A percentile compares a stretch with the other conserved stretches of the same genome.
phyloP scores from a whole-genome alignment of 2,113 vertebrate genomes.

The Pavo muticus region DNA sequence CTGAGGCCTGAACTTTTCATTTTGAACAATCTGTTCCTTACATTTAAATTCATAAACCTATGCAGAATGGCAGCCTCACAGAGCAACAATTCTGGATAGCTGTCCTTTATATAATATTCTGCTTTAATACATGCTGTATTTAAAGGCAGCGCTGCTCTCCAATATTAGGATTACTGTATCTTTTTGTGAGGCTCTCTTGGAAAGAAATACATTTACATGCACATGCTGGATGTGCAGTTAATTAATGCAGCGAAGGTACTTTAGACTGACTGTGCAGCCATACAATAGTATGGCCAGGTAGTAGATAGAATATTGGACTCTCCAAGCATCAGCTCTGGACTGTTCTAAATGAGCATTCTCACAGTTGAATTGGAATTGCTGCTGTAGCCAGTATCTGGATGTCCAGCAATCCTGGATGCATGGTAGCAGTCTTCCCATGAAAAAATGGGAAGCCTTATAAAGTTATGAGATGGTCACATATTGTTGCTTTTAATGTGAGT shows the following conservation, averaged over 20 bases:
- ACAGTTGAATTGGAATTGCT: background rate
- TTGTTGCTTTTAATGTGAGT: background rate
- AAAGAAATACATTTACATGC: background rate
- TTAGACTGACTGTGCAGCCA: background rate
- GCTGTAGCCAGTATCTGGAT: background rate
- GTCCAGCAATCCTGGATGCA: background rate
- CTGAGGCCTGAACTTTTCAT: background rate
- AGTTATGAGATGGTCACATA: background rate
- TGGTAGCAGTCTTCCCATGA: background rate
- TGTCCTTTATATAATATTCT: fast-evolving
- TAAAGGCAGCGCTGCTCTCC: background rate
- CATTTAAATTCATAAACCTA: background rate
- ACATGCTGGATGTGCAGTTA: background rate
- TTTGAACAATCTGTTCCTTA: background rate
- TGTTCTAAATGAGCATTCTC: background rate
- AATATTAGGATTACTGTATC: background rate
- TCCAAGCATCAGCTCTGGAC: background rate
- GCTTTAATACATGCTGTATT: background rate
- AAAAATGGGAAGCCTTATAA: background rate
- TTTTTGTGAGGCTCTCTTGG: background rate
- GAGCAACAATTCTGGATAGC: background rate
- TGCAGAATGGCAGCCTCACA: background rate
- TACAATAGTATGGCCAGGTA: background rate
- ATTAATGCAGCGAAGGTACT: background rate
- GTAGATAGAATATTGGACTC: background rate